Base-by-base conservation (phyloP, 2,113 vertebrate genomes). In the Turnix velox region DNA sequence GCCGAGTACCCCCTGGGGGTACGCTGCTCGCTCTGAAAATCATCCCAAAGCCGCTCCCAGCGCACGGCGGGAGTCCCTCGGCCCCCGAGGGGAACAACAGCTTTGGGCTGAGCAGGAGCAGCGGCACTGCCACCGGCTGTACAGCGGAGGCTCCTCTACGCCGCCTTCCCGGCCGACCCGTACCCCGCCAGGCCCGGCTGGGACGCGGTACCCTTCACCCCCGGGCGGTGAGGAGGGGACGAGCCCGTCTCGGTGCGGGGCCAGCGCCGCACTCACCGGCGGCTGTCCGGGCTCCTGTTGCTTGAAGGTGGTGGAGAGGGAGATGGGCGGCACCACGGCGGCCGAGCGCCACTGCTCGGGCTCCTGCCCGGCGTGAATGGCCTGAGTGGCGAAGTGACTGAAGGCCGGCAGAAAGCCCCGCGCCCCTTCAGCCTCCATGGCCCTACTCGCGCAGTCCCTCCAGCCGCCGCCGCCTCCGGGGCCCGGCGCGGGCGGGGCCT, bases 261-360 rank as follows among this genome's bases (percentile, higher is more conserved):
- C n/a, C n/a, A n/a, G n/a, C n/a, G n/a, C 71, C 65, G 25, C 57
- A 97, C 99, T 98, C 96, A 99, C 99, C 63, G 94, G 39, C 71
- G 98, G 98, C 37, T 98, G 79, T 31, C 98, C 99, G 0, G 99
- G 99, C 13, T 39, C 96, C 19, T 7, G 51, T 91, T 99, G 99
- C 95, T 99, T 99, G 97, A 99, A 99, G 9, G 98, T 99, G 89
- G 99, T 99, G 30, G 99, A 97, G 11, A 99, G 92, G 4, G 98
- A 98, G 62, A 99, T 98, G 33, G 97, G 98, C 18, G 99, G 98
- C 76, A 99, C 99, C 18, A 99, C 95, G 2, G 98, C 98, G 91
- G 92, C 97, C 2, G 98, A 99, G 4, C n/a, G 97, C 99, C 99
- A 99, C 23, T 99, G 99, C 89, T 99, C 99, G 4, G 99, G 98